phyloP scores from a whole-genome alignment of 2,888 invertebrate genomes.

The Mantis religiosa region DNA sequence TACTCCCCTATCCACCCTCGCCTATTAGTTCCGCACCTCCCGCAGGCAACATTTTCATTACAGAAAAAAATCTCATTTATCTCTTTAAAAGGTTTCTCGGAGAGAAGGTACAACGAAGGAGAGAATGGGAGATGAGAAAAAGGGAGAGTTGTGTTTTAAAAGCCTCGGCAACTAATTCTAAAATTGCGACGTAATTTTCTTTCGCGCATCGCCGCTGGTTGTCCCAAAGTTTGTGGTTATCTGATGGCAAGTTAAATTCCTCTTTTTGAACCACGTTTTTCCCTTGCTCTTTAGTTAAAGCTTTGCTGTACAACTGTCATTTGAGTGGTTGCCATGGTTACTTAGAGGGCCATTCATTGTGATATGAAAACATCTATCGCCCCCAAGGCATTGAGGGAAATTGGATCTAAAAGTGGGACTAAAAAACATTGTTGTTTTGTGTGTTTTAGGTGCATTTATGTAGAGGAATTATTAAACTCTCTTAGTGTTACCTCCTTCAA shows the following conservation, averaged over 20 bases:
- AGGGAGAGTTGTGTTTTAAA: constrained; percentile 8
- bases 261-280: background rate
- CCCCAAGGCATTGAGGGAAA: background rate
- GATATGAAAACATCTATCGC: background rate
- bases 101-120: background rate
- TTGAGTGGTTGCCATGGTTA: background rate
- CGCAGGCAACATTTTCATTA: constrained; percentile 22
- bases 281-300: background rate
- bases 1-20: background rate
- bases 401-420: background rate
- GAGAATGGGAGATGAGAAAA: background rate
- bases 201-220: background rate
- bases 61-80: constrained; percentile 22
- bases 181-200: constrained; percentile 2
- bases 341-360: background rate
- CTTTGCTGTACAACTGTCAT: background rate
- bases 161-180: constrained; percentile 5
- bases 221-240: background rate
- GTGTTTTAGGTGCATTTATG: background rate
- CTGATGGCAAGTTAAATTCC: background rate
- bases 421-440: background rate
- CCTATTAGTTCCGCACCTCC: constrained; percentile 2
- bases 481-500: too few relatives aligned
- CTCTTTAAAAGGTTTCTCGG: constrained; percentile 15
- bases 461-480: too few relatives aligned